Percentiles rank a stretch among this genome's conserved stretches.
Evolutionary conservation across 2,888 invertebrate species (phyloP).

Genomic region (Melipona bicolor): DNA sequence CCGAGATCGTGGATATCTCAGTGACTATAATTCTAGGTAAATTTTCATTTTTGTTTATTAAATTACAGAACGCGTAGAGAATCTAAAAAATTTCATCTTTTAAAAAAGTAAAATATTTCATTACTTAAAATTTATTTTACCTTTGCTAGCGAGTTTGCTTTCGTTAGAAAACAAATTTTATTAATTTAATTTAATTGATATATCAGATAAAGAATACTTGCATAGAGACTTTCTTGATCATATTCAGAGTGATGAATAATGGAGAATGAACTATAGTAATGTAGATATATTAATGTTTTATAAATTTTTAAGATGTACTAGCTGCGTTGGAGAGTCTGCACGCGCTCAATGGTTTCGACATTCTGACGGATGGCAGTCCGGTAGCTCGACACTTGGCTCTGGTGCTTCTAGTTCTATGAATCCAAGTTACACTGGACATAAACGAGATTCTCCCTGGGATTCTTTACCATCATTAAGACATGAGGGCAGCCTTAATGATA

Average conservation of each 20-base stretch:
- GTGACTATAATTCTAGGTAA: constrained; percentile 92
- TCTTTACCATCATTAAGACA: constrained; percentile 93
- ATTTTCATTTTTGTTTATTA: neutral
- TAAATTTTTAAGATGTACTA: constrained; percentile 87
- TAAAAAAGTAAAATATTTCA: neutral
- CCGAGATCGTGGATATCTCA: constrained; percentile 90
- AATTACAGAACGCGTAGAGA: neutral
- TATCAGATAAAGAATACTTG: too few relatives aligned
- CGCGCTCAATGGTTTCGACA: constrained; percentile 96
- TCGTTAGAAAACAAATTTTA: neutral
- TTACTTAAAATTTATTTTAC: neutral
- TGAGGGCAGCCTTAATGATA: constrained; percentile 94
- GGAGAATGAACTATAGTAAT: neutral
- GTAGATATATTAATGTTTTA: neutral
- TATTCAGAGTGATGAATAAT: neutral
- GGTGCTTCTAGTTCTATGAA: constrained; percentile 84
- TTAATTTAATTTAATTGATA: neutral
- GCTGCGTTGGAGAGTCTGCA: constrained; percentile 95
- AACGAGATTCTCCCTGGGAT: constrained; percentile 93
- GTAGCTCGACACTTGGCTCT: constrained; percentile 89
- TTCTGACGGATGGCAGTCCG: constrained; percentile 94
- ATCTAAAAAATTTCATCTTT: neutral
- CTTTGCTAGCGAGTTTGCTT: neutral
- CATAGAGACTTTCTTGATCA: neutral
- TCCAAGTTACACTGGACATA: constrained; percentile 85